These are phyloP conservation scores for Pantala flavescens DNA, from an alignment of 1,140 invertebrate genomes.

Conservation along the genomic window DNA sequence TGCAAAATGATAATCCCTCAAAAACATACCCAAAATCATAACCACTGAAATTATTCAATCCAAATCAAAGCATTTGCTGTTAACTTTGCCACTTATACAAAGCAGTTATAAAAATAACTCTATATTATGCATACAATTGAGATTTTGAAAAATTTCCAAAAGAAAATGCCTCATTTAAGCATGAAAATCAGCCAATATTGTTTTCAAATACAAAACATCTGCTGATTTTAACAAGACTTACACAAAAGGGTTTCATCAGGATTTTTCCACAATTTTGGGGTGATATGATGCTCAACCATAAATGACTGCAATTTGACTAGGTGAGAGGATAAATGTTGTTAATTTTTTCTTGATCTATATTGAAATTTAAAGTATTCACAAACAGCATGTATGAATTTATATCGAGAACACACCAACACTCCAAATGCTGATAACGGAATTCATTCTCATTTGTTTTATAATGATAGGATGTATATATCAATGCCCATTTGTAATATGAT, in stretches of 20 bases:
- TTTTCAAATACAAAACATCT: not conserved
- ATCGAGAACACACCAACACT: too few relatives aligned
- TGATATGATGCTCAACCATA: conserved; percentile 2
- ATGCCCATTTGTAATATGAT: too few relatives aligned
- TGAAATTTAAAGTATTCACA: too few relatives aligned
- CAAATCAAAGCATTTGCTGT: not conserved
- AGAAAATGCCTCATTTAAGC: not conserved
- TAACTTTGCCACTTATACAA: not conserved
- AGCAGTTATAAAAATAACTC: not conserved
- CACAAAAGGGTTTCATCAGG: not conserved
- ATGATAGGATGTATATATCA: too few relatives aligned
- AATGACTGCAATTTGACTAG: conserved; percentile 9
- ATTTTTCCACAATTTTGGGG: not conserved
- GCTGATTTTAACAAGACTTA: not conserved
- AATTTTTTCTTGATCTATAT: not conserved
- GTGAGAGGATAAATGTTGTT: not conserved
- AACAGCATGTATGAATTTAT: too few relatives aligned
- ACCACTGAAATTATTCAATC: too few relatives aligned
- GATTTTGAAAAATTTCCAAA: not conserved
- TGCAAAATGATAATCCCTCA: not conserved
- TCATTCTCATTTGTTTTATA: too few relatives aligned
- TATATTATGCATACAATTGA: not conserved
- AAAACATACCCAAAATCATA: not conserved
- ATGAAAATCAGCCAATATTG: not conserved
- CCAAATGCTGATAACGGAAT: too few relatives aligned